A percentile compares a stretch with the other conserved stretches of the same genome.
These are phyloP conservation scores for Tupiocoris notatus DNA, from an alignment of 2,888 invertebrate species.

Conservation along the genomic window DNA sequence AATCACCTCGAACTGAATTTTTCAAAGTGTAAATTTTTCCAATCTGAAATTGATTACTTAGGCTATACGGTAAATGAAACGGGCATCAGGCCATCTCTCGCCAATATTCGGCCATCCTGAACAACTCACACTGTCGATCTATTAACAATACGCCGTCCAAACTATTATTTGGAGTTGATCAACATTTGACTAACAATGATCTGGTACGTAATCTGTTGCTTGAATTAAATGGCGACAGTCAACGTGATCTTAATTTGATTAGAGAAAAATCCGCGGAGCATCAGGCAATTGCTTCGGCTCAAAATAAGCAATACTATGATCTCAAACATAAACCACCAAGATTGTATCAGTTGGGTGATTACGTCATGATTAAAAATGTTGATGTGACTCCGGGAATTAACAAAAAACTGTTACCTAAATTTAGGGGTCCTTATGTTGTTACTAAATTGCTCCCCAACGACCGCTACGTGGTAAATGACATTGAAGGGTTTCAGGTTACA, in stretches of 20 bases:
- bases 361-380: not conserved
- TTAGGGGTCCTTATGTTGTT: no score
- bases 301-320: not conserved
- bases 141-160: not conserved
- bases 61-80: not conserved
- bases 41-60: no score
- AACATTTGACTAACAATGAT: not conserved
- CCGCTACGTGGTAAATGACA: no score
- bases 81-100: conserved; percentile 16
- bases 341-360: not conserved
- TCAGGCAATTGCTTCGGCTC: not conserved
- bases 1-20: no score
- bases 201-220: not conserved
- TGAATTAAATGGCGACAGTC: not conserved
- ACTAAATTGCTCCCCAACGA: no score
- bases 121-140: not conserved
- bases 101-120: conserved; percentile 12
- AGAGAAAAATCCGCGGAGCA: not conserved
- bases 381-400: no score
- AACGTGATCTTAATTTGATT: not conserved
- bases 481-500: no score
- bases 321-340: not conserved
- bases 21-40: no score
- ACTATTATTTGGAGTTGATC: conserved; percentile 16
- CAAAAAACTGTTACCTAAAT: no score